phyloP scores from a whole-genome alignment of 1,140 invertebrate species.

The Tetranychus urticae region DNA sequence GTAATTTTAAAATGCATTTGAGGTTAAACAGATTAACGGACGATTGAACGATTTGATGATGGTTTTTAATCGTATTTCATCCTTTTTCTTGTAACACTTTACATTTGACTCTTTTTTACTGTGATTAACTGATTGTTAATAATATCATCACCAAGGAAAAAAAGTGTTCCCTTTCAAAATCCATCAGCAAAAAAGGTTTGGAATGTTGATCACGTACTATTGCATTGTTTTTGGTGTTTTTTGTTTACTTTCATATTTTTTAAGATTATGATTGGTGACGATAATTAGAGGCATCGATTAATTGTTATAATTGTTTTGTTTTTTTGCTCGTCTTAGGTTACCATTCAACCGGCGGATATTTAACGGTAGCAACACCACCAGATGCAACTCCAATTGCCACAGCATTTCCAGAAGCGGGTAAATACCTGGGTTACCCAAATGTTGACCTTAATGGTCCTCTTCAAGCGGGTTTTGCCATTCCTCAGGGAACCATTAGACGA shows the following conservation, averaged over 20 bases:
- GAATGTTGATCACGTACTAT: no score
- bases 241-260: background rate
- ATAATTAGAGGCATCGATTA: background rate
- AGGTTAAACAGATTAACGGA: no score
- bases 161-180: no score
- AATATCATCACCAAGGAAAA: no score
- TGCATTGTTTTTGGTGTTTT: background rate
- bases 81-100: no score
- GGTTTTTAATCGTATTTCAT: no score
- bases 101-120: no score
- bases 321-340: conserved; percentile 28
- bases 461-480: conserved; percentile 30
- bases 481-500: conserved; percentile 52
- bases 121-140: no score
- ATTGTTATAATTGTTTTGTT: background rate
- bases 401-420: conserved; percentile 60
- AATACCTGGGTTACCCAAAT: conserved; percentile 50
- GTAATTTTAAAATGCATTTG: no score
- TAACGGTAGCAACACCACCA: conserved; percentile 52
- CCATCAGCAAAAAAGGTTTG: no score
- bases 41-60: no score
- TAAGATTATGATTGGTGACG: background rate
- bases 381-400: conserved; percentile 43
- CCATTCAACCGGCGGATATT: conserved; percentile 46
- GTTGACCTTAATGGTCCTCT: conserved; percentile 54